Conservation (phyloP, 2,888 invertebrate species). For the Lasioglossum calceatum region DNA sequence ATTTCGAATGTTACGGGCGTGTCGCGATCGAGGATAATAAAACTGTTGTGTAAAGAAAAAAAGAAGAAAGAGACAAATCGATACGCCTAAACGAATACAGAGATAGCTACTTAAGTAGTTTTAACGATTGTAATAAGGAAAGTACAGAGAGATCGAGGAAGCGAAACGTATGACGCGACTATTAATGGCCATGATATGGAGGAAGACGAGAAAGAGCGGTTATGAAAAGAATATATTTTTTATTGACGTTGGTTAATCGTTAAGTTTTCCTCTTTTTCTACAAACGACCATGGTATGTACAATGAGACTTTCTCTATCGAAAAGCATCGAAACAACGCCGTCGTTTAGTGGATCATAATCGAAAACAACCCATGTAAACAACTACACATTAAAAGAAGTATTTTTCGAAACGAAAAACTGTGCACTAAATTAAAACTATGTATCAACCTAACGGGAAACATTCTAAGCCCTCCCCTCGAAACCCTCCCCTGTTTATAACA, state of each 20-base stretch:
- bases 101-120: constrained; percentile 71
- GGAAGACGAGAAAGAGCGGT: constrained; percentile 51
- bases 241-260: constrained; percentile 80
- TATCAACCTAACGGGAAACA: not conserved
- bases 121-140: constrained; percentile 61
- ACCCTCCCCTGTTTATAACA: not conserved
- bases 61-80: constrained; percentile 25
- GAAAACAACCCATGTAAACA: constrained; percentile 9
- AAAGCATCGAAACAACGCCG: constrained; percentile 40
- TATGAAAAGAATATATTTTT: constrained; percentile 72
- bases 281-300: constrained; percentile 45
- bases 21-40: constrained; percentile 29
- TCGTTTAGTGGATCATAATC: not conserved
- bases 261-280: constrained; percentile 72
- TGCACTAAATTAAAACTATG: constrained; percentile 7
- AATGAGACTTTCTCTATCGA: constrained; percentile 46
- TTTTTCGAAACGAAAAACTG: not conserved
- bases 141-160: constrained; percentile 60
- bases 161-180: constrained; percentile 50
- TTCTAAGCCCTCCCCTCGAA: not conserved
- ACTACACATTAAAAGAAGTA: not conserved
- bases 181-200: constrained; percentile 64
- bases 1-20: constrained; percentile 66
- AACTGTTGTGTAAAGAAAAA: constrained; percentile 23
- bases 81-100: constrained; percentile 56